These are phyloP conservation scores for Gymnocephalus cernua DNA, from an alignment of 2,113 vertebrate species.

Conservation along the genomic window DNA sequence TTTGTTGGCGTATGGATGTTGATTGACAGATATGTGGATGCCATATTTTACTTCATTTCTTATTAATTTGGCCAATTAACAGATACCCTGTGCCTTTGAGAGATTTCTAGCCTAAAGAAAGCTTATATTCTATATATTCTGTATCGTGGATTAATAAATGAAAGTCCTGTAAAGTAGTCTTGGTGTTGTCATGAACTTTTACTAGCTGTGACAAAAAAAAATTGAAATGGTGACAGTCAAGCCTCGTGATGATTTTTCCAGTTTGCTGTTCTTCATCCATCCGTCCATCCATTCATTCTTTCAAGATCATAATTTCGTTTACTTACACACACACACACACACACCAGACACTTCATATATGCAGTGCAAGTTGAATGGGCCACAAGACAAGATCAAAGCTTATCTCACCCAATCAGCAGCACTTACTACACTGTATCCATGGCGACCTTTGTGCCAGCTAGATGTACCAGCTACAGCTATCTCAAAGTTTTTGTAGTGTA, in stretches of 20 bases:
- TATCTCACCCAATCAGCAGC: slow-evolving; percentile 28
- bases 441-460: slow-evolving; percentile 42
- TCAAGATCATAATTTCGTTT: neutral
- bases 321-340: neutral
- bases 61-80: slow-evolving; percentile 62
- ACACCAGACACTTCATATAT: neutral
- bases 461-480: slow-evolving; percentile 36
- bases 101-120: slow-evolving; percentile 56
- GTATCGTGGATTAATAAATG: slow-evolving; percentile 72
- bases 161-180: slow-evolving; percentile 61
- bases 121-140: slow-evolving; percentile 64
- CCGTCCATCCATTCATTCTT: neutral
- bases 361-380: slow-evolving; percentile 12
- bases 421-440: slow-evolving; percentile 24
- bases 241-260: slow-evolving; percentile 13
- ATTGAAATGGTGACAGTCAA: slow-evolving; percentile 11
- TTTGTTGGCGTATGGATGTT: slow-evolving; percentile 17
- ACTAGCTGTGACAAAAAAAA: slow-evolving; percentile 19
- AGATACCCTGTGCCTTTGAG: slow-evolving; percentile 75
- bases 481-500: slow-evolving; percentile 45
- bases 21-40: slow-evolving; percentile 41
- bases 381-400: slow-evolving; percentile 44
- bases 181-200: slow-evolving; percentile 56
- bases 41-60: slow-evolving; percentile 50
- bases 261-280: slow-evolving; percentile 3